Evolutionary conservation across 2,888 invertebrate genomes (phyloP), one percentile per base, ranked within the genome.

Genomic region (Melieria omissa): DNA sequence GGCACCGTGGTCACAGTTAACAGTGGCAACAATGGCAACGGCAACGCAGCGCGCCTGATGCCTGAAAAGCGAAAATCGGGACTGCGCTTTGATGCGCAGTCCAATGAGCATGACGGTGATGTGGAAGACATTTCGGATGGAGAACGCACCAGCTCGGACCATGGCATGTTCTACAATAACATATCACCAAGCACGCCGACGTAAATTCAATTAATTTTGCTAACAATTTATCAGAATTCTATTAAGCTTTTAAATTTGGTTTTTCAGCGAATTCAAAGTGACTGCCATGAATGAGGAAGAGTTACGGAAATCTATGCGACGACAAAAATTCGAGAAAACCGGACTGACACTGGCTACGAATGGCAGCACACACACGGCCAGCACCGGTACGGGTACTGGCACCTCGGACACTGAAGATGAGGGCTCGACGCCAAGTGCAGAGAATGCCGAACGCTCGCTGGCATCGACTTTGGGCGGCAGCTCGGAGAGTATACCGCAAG

Each of bases 231-330:
- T 29, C 29, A 29, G 29, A 29, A 29, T 1, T 29, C 0, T 29
- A 29, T 29, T 29, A 2, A 29, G 29, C 29, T 29, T 29, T 29
- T 29, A 29, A 3, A 2, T 29, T 29, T 29, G 29, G 29, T 1
- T 70, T 76, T 87, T 80, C 80, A 94, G 93, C 73, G 94, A 95
- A 81, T 96, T 94, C 83, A 94, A 93, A 81, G 94, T 96, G 55
- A 95, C 93, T 82, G 95, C 95, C 69, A 95, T 95, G 91, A 95
- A 95, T 82, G 94, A 92, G 1, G 94, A 94, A 52, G 95, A 95
- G 82, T 86, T 95, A 72, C 89, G 95, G 1, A 93, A 93, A 86
- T 94, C 93, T 0, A 90, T 93, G 81, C 88, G 93, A 2, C 90
- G 92, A 46, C 89, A 90, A 49, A 92, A 92, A 83, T 90, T 92